Percentiles rank a stretch among this genome's conserved stretches.
These are phyloP conservation scores for Allolobophora icterica DNA, from an alignment of 2,888 invertebrate species.

Conservation along the genomic window DNA sequence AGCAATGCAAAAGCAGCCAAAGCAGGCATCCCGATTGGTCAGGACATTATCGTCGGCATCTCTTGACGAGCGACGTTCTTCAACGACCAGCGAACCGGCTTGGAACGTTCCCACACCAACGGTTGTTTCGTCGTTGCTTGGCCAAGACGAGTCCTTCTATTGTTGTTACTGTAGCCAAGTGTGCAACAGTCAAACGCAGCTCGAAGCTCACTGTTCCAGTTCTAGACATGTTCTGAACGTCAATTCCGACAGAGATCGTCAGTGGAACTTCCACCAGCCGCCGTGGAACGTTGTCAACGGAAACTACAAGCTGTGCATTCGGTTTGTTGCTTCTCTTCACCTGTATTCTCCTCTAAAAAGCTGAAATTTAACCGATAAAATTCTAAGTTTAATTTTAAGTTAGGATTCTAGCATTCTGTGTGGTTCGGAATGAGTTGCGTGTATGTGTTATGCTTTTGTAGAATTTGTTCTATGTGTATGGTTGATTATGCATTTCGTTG, in stretches of 20 bases:
- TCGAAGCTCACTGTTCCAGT: constrained; percentile 61
- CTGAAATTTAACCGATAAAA: not conserved
- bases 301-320: constrained; percentile 54
- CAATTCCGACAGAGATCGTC: constrained; percentile 60
- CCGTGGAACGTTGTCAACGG: constrained; percentile 56
- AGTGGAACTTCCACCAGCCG: constrained; percentile 63
- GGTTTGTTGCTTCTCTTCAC: constrained; percentile 47
- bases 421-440: no score
- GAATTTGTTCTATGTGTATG: no score
- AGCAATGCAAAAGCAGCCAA: constrained; percentile 44
- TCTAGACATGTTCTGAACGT: constrained; percentile 59
- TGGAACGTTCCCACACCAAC: not conserved
- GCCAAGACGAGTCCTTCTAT: constrained; percentile 54
- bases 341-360: no score
- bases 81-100: not conserved
- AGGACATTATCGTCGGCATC: not conserved
- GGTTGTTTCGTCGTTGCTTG: constrained; percentile 50
- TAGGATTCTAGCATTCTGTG: no score
- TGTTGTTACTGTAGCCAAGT: constrained; percentile 52
- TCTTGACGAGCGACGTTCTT: not conserved
- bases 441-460: no score
- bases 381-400: no score
- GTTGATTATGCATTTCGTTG: no score
- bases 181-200: constrained; percentile 59
- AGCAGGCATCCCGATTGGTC: not conserved